Evolutionary conservation across 1,140 invertebrate species (phyloP).

Genomic region (Dermatophagoides farinae): DNA sequence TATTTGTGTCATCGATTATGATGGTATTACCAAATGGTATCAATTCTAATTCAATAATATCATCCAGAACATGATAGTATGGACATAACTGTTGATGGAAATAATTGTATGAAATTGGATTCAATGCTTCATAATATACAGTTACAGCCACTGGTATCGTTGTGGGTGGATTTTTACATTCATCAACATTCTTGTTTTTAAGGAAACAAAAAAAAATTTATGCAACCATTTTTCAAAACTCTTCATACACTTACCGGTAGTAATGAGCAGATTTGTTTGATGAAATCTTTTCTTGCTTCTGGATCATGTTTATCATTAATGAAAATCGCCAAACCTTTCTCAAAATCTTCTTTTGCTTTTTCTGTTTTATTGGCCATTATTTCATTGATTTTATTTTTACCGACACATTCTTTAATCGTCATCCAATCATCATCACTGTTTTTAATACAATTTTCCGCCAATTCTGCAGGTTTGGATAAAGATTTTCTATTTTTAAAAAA

Average conservation of each 20-base stretch:
- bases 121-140: conserved; percentile 4
- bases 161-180: too few species aligned
- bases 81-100: background rate
- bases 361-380: background rate
- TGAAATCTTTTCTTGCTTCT: background rate
- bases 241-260: background rate
- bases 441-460: background rate
- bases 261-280: background rate
- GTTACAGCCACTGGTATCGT: too few species aligned
- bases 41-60: conserved; percentile 14
- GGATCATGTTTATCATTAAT: background rate
- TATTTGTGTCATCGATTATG: background rate
- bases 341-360: background rate
- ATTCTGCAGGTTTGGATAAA: background rate
- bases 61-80: conserved; percentile 14
- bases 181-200: too few species aligned
- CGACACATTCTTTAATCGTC: background rate
- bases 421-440: background rate
- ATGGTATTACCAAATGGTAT: conserved; percentile 12
- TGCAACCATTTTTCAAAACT: background rate
- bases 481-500: conserved; percentile 7
- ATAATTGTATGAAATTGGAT: background rate
- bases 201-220: too few species aligned
- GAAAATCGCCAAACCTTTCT: background rate
- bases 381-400: background rate